Conservation (phyloP, 1,140 invertebrate species). For the Tetraneura akinire region DNA sequence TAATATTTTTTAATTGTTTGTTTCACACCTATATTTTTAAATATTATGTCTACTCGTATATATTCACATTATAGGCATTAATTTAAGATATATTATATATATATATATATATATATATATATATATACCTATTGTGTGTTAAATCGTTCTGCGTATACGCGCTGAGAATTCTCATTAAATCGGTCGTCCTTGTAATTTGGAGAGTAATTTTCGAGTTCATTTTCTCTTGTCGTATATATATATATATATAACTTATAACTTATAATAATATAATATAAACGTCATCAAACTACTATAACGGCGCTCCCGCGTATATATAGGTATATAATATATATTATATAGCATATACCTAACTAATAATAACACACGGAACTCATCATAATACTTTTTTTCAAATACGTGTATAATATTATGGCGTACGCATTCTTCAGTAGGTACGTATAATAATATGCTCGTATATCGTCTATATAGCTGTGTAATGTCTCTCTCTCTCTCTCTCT, state of each 20-base stretch:
- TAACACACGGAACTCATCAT: not conserved
- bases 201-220: not conserved
- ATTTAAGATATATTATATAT: not conserved
- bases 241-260: too few relatives aligned
- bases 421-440: too few relatives aligned
- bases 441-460: too few relatives aligned
- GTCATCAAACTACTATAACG: not conserved
- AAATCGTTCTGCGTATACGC: not conserved
- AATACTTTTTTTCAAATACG: not conserved
- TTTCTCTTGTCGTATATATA: not conserved
- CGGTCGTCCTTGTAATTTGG: not conserved
- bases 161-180: not conserved
- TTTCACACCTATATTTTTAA: not conserved
- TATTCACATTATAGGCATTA: not conserved
- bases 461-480: too few relatives aligned
- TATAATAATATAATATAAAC: too few relatives aligned
- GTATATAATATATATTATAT: not conserved
- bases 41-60: not conserved
- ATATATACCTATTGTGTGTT: not conserved
- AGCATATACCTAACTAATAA: not conserved
- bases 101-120: not conserved
- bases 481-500: too few relatives aligned
- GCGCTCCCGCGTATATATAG: not conserved
- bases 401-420: too few relatives aligned
- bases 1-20: not conserved